Conservation (phyloP, 2,888 invertebrate species). For the Synergus laeviventris region DNA sequence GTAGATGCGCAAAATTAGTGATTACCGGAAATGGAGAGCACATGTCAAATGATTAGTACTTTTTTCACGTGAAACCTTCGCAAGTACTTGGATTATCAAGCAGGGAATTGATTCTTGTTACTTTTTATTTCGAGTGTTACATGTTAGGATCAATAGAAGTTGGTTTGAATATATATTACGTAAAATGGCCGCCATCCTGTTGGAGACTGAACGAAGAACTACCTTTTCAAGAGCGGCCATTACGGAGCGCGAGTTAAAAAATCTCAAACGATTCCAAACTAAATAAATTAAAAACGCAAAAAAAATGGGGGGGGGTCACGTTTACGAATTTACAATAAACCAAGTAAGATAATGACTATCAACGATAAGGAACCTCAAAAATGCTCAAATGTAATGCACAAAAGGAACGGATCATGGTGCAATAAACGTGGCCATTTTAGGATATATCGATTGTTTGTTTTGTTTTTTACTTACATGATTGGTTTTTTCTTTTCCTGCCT, state of each 20-base stretch:
- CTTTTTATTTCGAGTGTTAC: not conserved
- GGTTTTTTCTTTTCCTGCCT: constrained; percentile 55
- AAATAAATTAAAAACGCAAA: not conserved
- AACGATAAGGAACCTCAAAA: not conserved
- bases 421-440: not conserved
- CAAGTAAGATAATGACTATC: not conserved
- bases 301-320: no score
- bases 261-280: not conserved
- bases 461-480: constrained; percentile 69
- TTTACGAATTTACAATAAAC: not conserved
- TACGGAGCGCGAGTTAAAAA: not conserved
- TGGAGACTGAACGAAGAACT: not conserved
- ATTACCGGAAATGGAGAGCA: constrained; percentile 4
- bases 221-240: not conserved
- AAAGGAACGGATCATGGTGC: not conserved
- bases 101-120: not conserved
- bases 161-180: no score
- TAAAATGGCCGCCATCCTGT: not conserved
- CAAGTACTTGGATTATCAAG: not conserved
- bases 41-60: not conserved
- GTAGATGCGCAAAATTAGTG: not conserved
- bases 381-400: not conserved
- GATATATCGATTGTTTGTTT: not conserved
- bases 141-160: not conserved
- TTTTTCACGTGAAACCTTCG: not conserved